phyloP scores from a whole-genome alignment of 2,888 invertebrate species.

The Trachelus stipa region DNA sequence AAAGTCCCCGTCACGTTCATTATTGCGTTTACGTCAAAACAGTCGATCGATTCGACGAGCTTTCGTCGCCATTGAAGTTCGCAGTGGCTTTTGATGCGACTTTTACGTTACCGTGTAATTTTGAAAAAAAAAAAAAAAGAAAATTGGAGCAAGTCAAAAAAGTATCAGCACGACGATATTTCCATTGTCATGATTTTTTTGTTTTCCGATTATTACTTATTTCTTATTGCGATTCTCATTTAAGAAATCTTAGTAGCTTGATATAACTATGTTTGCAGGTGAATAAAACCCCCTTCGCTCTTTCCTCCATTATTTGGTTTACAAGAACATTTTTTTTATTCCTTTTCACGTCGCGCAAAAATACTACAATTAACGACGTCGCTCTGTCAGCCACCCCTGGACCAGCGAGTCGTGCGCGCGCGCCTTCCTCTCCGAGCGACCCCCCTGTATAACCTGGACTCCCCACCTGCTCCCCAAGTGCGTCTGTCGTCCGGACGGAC shows the following conservation, averaged over 20 bases:
- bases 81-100: background rate
- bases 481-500: background rate
- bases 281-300: conserved; percentile 11
- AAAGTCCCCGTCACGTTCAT: conserved; percentile 5
- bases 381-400: conserved; percentile 8
- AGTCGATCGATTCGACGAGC: background rate
- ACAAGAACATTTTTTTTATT: background rate
- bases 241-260: background rate
- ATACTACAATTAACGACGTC: conserved; percentile 27
- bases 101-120: background rate
- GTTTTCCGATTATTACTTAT: too few species aligned
- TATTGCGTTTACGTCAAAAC: conserved; percentile 3
- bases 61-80: background rate
- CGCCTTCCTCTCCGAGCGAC: background rate
- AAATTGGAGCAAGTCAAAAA: background rate
- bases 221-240: background rate
- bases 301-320: background rate
- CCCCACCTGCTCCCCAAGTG: background rate
- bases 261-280: conserved; percentile 1
- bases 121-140: background rate
- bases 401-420: background rate
- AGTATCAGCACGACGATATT: background rate
- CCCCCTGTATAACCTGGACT: background rate
- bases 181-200: background rate
- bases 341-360: conserved; percentile 14